Percentiles rank a stretch among this genome's conserved stretches.
Conservation (phyloP, 2,113 vertebrate genomes). For the Prochilodus magdalenae region DNA sequence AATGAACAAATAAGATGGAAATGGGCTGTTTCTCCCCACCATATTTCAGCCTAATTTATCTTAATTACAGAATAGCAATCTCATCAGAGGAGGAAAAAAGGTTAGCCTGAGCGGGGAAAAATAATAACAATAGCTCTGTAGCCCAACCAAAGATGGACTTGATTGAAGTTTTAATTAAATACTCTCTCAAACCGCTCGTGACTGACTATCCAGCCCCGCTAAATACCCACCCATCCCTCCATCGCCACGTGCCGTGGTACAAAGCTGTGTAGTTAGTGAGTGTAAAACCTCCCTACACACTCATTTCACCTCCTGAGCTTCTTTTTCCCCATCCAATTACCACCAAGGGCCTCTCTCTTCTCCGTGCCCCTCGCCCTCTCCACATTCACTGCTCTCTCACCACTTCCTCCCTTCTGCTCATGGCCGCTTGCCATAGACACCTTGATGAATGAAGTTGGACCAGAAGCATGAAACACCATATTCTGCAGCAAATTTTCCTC, state of each 20-base stretch:
- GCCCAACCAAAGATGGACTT: conserved; percentile 47
- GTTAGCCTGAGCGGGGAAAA: conserved; percentile 20
- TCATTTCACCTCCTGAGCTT: conserved; percentile 43
- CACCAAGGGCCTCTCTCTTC: conserved; percentile 29
- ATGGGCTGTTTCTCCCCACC: conserved; percentile 41
- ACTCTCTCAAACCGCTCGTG: conserved; percentile 28
- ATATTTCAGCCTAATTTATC: conserved; percentile 56
- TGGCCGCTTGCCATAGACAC: conserved; percentile 53
- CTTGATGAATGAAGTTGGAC: conserved; percentile 59
- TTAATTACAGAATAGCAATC: conserved; percentile 59
- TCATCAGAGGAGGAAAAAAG: conserved; percentile 47
- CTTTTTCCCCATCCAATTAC: conserved; percentile 52
- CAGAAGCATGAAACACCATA: conserved; percentile 60
- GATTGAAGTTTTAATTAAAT: conserved; percentile 58
- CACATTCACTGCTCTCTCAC: conserved; percentile 66
- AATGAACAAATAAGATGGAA: conserved; percentile 56
- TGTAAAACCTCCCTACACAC: conserved; percentile 26
- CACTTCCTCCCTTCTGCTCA: conserved; percentile 46
- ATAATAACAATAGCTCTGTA: conserved; percentile 36
- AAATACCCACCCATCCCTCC: background rate
- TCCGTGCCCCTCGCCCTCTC: conserved; percentile 23
- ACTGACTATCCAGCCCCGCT: background rate
- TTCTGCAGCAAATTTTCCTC: conserved; percentile 48
- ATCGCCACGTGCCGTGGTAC: conserved; percentile 9
- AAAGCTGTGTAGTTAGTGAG: conserved; percentile 25